These are phyloP conservation scores for Tragelaphus strepsiceros DNA, from an alignment of 2,113 vertebrate species.

Conservation along the genomic window DNA sequence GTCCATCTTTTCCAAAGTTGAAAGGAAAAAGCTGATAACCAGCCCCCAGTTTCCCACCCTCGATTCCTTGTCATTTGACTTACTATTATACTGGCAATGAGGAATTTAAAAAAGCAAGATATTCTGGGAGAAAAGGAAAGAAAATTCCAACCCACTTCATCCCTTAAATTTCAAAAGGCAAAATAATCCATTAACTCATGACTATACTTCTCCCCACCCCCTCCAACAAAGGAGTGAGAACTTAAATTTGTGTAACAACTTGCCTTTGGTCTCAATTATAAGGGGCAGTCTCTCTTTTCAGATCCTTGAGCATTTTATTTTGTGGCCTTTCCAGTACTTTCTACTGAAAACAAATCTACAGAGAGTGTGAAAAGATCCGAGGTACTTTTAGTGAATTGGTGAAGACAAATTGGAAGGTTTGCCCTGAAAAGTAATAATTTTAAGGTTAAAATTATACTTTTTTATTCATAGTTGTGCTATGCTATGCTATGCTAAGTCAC, in stretches of 20 bases:
- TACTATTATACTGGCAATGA: not conserved
- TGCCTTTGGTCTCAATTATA: not conserved
- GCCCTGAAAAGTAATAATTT: not conserved
- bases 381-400: not conserved
- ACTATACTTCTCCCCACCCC: fast-evolving
- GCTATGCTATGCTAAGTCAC: no score
- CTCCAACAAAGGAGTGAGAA: not conserved
- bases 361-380: not conserved
- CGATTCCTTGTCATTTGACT: not conserved
- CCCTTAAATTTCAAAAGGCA: not conserved
- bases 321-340: not conserved
- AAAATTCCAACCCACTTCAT: not conserved
- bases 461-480: not conserved
- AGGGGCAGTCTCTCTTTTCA: not conserved
- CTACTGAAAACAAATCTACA: not conserved
- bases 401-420: not conserved
- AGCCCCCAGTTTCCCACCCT: not conserved
- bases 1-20: not conserved
- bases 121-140: not conserved
- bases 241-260: not conserved
- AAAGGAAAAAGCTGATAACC: not conserved
- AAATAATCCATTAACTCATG: not conserved
- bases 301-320: not conserved
- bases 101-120: not conserved
- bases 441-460: not conserved